Percentiles rank a stretch among this genome's conserved stretches.
phyloP scores from a whole-genome alignment of 1,140 invertebrate genomes.

The Thalassaphorura encarpata region DNA sequence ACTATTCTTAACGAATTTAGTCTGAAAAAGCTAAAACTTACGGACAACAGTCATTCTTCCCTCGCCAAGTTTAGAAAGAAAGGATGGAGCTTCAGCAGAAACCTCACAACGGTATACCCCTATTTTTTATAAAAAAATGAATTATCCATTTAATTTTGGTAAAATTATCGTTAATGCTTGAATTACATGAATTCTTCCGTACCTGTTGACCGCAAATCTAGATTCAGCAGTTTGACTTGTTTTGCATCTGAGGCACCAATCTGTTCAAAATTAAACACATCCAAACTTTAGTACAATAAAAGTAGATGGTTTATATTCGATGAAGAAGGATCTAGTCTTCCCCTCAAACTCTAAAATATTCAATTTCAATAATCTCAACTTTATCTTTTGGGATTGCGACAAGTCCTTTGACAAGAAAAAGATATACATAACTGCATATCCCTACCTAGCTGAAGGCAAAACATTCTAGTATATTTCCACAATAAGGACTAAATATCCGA shows the following conservation, averaged over 20 bases:
- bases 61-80: slow-evolving; percentile 54
- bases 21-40: slow-evolving; percentile 43
- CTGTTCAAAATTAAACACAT: background rate
- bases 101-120: slow-evolving; percentile 53
- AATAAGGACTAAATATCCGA: too few relatives aligned
- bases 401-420: too few relatives aligned
- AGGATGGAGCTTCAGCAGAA: slow-evolving; percentile 61
- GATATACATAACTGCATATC: too few relatives aligned
- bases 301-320: background rate
- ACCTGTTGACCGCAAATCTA: slow-evolving; percentile 17
- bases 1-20: too few relatives aligned
- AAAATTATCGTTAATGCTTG: background rate
- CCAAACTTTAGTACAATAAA: background rate
- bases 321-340: too few relatives aligned
- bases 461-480: too few relatives aligned
- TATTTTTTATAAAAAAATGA: slow-evolving; percentile 34
- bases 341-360: too few relatives aligned
- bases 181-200: too few relatives aligned
- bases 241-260: slow-evolving; percentile 7
- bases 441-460: too few relatives aligned
- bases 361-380: too few relatives aligned
- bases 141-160: slow-evolving; percentile 32
- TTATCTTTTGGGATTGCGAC: too few relatives aligned
- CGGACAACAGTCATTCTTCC: slow-evolving; percentile 59
- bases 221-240: background rate